These are phyloP conservation scores for Rhyacophila evoluta DNA, from an alignment of 2,888 invertebrate species.

Conservation along the genomic window DNA sequence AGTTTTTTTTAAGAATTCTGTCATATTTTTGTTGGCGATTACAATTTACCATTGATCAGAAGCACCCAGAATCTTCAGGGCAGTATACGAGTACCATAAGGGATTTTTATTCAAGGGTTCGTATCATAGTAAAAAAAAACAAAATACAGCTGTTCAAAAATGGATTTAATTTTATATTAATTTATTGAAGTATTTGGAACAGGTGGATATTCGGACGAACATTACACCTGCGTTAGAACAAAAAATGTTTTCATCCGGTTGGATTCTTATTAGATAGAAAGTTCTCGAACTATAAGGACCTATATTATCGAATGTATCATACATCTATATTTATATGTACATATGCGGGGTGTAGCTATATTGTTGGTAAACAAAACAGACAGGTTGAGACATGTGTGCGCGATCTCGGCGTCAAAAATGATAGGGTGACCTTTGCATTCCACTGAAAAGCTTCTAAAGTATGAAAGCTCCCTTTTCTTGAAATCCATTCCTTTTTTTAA, in stretches of 20 bases:
- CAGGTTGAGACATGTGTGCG: not conserved
- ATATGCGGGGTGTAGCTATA: not conserved
- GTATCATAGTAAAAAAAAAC: conserved; percentile 36
- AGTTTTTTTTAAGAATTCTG: too few species aligned
- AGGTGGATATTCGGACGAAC: conserved; percentile 31
- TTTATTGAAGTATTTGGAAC: conserved; percentile 41
- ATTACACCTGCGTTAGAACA: conserved; percentile 39
- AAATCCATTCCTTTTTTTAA: too few species aligned
- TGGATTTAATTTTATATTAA: conserved; percentile 13
- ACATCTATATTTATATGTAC: not conserved
- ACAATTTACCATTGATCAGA: too few species aligned
- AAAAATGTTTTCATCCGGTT: conserved; percentile 27
- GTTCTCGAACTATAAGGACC: not conserved
- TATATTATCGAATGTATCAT: not conserved
- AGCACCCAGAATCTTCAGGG: too few species aligned
- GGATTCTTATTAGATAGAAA: conserved; percentile 46
- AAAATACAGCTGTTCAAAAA: conserved; percentile 44
- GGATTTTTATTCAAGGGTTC: too few species aligned
- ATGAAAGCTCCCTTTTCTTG: too few species aligned
- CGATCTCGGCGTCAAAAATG: not conserved
- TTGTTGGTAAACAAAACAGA: conserved; percentile 25
- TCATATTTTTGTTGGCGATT: too few species aligned
- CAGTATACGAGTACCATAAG: too few species aligned
- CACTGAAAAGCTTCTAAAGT: not conserved
- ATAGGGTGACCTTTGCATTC: not conserved